Evolutionary conservation across 1,140 invertebrate genomes (phyloP), one percentile per base, ranked within the genome.

Genomic region (Probaryconus sp.): DNA sequence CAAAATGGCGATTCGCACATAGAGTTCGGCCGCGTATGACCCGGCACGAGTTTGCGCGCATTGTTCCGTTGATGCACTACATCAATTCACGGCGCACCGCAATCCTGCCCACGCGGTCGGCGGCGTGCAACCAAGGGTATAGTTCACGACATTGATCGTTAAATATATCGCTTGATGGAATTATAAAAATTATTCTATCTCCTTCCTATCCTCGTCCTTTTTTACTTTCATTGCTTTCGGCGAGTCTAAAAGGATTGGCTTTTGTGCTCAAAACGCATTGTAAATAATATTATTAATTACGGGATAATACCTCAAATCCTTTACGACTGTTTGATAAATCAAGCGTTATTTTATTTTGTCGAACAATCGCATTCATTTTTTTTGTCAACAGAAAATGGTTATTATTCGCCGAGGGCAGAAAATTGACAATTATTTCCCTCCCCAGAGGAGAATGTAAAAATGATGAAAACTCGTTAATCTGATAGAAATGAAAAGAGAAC

Each of bases 11-110:
- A 63, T 68, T 74, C 56, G 56, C 70, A 63, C 71, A 58, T n/a
- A n/a, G n/a, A n/a, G n/a, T n/a, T n/a, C 43, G 42, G 65, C 67
- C 42, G 71, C 60, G 43, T 63, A 47, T 71, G 53, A 72, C 60
- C 37, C 48, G 42, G 70, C 43, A 31, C 28, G 14, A 6, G 26
- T 47, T 43, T 13, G 18, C 24, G 40, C 40, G 81, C 79, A 85
- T 85, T 85, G 85, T 86, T 83, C 77, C 37, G 33, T 43, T 47
- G 77, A 30, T 79, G 79, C 78, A 79, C 79, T 83, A 81, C 80
- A 85, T 86, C 83, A 86, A 83, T 85, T 85, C 65, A 63, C 65
- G 64, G 64, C 48, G 73, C 70, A 65, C 76, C 64, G 48, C 53
- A 58, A 67, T 40, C 24, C 76, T 74, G 75, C 83, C 81, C 81